phyloP scores from a whole-genome alignment of 1,140 invertebrate species.

The Colletes gigas region DNA sequence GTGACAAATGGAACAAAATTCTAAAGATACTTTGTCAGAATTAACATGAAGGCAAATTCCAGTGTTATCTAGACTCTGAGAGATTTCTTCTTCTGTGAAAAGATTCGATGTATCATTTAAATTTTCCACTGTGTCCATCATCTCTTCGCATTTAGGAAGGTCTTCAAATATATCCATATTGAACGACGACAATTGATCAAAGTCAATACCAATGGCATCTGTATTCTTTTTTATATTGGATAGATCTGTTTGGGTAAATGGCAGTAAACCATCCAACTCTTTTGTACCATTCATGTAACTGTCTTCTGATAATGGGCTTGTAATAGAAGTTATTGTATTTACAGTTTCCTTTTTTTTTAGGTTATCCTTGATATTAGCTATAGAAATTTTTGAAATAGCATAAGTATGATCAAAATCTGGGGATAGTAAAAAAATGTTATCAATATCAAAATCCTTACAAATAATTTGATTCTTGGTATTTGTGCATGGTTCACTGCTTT shows the following conservation, averaged over 20 bases:
- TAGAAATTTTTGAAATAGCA: slow-evolving; percentile 22
- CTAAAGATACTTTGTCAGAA: slow-evolving; percentile 81
- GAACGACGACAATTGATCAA: slow-evolving; percentile 59
- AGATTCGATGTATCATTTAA: slow-evolving; percentile 50
- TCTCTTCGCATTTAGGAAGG: slow-evolving; percentile 49
- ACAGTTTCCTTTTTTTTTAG: slow-evolving; percentile 25
- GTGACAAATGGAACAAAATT: slow-evolving; percentile 81
- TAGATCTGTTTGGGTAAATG: slow-evolving; percentile 51
- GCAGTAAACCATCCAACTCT: slow-evolving; percentile 53
- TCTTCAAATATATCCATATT: slow-evolving; percentile 60
- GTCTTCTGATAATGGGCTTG: slow-evolving; percentile 31
- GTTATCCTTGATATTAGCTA: neutral
- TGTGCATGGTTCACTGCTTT: neutral
- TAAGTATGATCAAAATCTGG: slow-evolving; percentile 58
- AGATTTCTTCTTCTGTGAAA: slow-evolving; percentile 50
- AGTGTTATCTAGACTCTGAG: slow-evolving; percentile 49
- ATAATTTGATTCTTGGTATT: neutral
- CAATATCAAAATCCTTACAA: slow-evolving; percentile 9
- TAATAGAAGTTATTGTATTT: slow-evolving; percentile 38
- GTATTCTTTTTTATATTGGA: slow-evolving; percentile 37
- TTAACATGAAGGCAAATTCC: slow-evolving; percentile 82
- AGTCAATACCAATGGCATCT: slow-evolving; percentile 52
- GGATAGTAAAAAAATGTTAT: neutral
- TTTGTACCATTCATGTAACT: slow-evolving; percentile 37
- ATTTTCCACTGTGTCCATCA: slow-evolving; percentile 48